Conservation (phyloP, 2,888 invertebrate species). For the Trachelus troglodyta region DNA sequence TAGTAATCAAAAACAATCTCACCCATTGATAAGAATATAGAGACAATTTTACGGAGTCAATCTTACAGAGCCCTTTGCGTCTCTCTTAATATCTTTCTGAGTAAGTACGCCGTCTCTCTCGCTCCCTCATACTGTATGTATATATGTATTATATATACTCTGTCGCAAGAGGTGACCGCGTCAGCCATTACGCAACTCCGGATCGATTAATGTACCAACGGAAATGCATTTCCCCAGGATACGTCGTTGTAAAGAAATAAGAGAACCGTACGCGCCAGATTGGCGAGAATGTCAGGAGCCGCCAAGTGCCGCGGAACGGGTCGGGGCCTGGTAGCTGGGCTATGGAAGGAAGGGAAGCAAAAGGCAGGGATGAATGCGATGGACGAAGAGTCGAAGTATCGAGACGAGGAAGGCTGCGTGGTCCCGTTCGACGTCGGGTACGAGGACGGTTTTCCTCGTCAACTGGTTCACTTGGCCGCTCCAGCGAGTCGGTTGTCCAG, state of each 20-base stretch:
- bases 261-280: not conserved
- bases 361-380: constrained; percentile 23
- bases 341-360: not conserved
- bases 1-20: not conserved
- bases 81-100: not conserved
- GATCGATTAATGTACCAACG: not conserved
- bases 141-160: not conserved
- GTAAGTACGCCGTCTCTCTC: not conserved
- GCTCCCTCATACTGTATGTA: not conserved
- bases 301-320: not conserved
- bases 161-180: not conserved
- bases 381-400: constrained; percentile 4
- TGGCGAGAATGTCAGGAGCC: constrained; percentile 1
- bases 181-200: not conserved
- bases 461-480: constrained; percentile 47
- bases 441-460: constrained; percentile 35
- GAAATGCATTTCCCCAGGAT: constrained; percentile 17
- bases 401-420: not conserved
- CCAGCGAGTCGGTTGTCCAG: constrained; percentile 48
- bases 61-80: not conserved
- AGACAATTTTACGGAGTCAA: not conserved
- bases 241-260: not conserved
- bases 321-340: not conserved
- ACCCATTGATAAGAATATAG: not conserved
- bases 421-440: not conserved